These are phyloP conservation scores for Sinocyclocheilus anophthalmus DNA, from an alignment of 2,113 vertebrate genomes.

Conservation along the genomic window DNA sequence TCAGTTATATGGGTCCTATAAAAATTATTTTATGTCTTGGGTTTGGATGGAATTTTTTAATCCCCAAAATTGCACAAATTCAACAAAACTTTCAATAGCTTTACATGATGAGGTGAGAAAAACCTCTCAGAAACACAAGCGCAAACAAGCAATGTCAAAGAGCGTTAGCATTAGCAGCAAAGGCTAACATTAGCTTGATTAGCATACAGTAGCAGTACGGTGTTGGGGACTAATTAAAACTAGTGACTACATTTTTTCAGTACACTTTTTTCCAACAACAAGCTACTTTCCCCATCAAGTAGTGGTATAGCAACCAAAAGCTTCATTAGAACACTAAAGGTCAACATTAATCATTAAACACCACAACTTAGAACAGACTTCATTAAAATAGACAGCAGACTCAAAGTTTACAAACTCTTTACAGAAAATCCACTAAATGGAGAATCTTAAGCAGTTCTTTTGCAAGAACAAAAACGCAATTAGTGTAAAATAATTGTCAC, in stretches of 20 bases:
- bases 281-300: no score
- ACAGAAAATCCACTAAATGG: background rate
- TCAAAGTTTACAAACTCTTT: background rate
- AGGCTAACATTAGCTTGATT: background rate
- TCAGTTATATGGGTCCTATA: no score
- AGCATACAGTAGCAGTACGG: background rate
- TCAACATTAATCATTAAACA: background rate
- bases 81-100: background rate
- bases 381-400: background rate
- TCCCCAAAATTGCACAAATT: background rate
- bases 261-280: background rate
- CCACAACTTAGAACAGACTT: background rate
- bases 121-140: background rate
- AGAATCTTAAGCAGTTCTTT: background rate
- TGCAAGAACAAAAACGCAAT: background rate
- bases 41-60: no score
- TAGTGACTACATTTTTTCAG: no score
- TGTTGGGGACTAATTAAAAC: background rate
- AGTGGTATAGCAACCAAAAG: background rate
- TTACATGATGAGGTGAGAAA: background rate
- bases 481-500: background rate
- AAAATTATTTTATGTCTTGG: no score
- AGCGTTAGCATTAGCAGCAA: background rate
- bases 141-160: background rate
- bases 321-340: background rate